Evolutionary conservation across 64 coral and sea anemone genomes (phyloP).

Genomic region (Exaiptasia diaphana): DNA sequence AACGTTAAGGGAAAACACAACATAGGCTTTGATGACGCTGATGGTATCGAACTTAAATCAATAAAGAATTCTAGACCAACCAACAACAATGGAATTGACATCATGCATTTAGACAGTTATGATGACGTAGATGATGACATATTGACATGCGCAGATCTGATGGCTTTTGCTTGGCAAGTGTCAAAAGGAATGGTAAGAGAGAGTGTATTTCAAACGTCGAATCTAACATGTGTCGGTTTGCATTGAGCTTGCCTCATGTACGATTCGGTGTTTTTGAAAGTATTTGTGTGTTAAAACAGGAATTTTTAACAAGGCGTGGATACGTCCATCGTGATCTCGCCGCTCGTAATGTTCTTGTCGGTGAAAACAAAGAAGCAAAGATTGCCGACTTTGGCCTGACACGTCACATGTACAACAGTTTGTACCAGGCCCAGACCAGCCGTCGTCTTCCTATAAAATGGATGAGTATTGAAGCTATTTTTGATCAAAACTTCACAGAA

Average conservation of each 20-base stretch:
- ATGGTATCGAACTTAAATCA: background rate
- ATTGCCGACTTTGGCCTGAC: conserved; percentile 55
- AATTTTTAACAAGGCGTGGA: conserved; percentile 6
- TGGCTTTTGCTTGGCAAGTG: conserved; percentile 48
- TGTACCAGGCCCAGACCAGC: conserved; percentile 50
- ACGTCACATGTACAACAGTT: conserved; percentile 40
- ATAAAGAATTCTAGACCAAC: background rate
- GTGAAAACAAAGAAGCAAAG: conserved; percentile 36
- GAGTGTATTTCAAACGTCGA: background rate
- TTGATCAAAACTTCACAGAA: conserved; percentile 51
- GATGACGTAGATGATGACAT: conserved; percentile 15
- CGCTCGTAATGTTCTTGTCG: conserved; percentile 34
- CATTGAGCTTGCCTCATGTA: background rate
- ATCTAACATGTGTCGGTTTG: background rate
- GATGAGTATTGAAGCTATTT: conserved; percentile 70
- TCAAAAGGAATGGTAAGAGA: conserved; percentile 19
- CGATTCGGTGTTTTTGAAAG: background rate
- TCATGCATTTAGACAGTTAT: background rate
- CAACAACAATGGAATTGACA: background rate
- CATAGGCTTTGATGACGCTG: background rate
- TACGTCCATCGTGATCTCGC: conserved; percentile 43
- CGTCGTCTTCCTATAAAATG: conserved; percentile 50
- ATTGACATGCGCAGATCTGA: conserved; percentile 4
- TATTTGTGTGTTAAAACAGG: background rate
- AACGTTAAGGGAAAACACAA: background rate